These are phyloP conservation scores for Colius striatus DNA, from an alignment of 2,113 vertebrate genomes.

Conservation along the genomic window DNA sequence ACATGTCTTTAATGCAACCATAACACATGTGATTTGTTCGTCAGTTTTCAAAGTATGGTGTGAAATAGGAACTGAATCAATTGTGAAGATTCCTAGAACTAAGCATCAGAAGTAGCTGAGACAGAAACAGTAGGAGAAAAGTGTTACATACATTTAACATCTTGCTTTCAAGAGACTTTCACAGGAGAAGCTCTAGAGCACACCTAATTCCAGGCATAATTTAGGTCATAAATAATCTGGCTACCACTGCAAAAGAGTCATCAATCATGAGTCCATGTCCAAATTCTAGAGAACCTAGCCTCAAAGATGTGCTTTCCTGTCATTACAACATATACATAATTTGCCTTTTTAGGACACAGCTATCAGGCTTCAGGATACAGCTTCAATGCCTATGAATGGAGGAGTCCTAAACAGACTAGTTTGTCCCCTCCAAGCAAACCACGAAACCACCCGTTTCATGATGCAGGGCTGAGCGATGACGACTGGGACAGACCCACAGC, in stretches of 20 bases:
- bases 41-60: not conserved
- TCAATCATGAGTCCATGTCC: not conserved
- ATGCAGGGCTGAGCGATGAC: constrained; percentile 88
- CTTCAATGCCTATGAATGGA: constrained; percentile 93
- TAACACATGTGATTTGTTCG: not conserved
- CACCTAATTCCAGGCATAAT: not conserved
- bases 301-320: not conserved
- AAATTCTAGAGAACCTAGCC: not conserved
- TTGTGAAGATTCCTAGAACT: not conserved
- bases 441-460: constrained; percentile 86
- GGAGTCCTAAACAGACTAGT: constrained; percentile 87
- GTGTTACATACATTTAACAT: not conserved
- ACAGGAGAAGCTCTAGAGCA: not conserved
- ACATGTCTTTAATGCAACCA: not conserved
- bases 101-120: not conserved
- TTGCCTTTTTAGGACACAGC: constrained; percentile 75
- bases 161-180: not conserved
- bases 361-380: constrained; percentile 91
- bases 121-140: not conserved
- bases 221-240: not conserved
- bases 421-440: constrained; percentile 85
- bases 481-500: constrained; percentile 90
- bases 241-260: not conserved
- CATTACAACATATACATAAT: not conserved
- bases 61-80: not conserved